A percentile compares a stretch with the other conserved stretches of the same genome.
Conservation (phyloP, 1,140 invertebrate genomes). For the Drosophila navojoa region DNA sequence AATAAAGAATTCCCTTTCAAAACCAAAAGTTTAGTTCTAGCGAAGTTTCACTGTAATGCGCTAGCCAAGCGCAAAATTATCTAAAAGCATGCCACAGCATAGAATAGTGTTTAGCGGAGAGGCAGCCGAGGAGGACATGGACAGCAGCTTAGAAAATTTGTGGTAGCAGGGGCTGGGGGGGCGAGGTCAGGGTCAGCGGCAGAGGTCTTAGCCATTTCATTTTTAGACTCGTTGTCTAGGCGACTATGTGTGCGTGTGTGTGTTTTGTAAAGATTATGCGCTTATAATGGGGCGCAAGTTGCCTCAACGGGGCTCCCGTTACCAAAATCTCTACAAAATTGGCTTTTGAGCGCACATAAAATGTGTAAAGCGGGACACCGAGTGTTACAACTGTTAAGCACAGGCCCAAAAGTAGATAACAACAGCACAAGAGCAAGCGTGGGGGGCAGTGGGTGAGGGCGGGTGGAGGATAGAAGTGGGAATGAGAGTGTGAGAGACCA, state of each 20-base stretch:
- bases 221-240: constrained; percentile 49
- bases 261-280: constrained; percentile 79
- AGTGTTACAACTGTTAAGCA: constrained; percentile 69
- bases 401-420: constrained; percentile 61
- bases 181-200: too few relatives aligned
- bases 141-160: constrained; percentile 29
- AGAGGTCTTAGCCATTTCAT: constrained; percentile 69
- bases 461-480: not conserved
- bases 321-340: constrained; percentile 78
- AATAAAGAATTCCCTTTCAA: not conserved
- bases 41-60: constrained; percentile 35
- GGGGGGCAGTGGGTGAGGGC: not conserved
- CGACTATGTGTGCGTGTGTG: constrained; percentile 24
- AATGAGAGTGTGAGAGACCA: constrained; percentile 40
- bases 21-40: constrained; percentile 10
- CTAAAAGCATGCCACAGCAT: constrained; percentile 54
- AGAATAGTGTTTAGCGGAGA: not conserved
- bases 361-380: constrained; percentile 66
- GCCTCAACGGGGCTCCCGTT: constrained; percentile 45
- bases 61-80: constrained; percentile 66
- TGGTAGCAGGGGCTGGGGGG: constrained; percentile 29
- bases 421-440: constrained; percentile 37
- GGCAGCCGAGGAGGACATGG: not conserved
- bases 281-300: constrained; percentile 81
- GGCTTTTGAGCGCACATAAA: constrained; percentile 82